Conservation (phyloP, 37 sponge, comb jelly and placozoan species). For the Beroe ovata region DNA sequence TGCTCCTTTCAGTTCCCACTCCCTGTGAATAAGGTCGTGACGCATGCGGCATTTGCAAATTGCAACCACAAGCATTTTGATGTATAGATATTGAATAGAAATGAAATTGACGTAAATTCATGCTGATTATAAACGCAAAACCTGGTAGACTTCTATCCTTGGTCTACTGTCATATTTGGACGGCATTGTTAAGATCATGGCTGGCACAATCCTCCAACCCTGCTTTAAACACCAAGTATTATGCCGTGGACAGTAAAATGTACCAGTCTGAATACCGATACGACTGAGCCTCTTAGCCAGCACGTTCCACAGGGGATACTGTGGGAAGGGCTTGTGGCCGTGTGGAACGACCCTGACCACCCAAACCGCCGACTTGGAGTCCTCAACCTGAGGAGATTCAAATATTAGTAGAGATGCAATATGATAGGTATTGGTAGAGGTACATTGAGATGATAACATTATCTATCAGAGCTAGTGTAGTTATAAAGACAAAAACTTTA, state of each 20-base stretch:
- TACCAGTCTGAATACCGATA: conserved; percentile 58
- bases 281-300: conserved; percentile 31
- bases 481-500: too few relatives aligned
- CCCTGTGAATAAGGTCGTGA: conserved; percentile 20
- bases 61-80: too few relatives aligned
- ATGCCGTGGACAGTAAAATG: conserved; percentile 64
- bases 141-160: conserved; percentile 62
- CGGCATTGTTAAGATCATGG: conserved; percentile 48
- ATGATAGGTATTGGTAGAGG: too few relatives aligned
- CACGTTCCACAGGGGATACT: conserved; percentile 65
- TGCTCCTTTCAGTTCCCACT: conserved; percentile 32
- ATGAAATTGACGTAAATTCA: too few relatives aligned
- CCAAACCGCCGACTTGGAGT: conserved; percentile 62
- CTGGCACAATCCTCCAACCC: conserved; percentile 56
- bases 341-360: conserved; percentile 50
- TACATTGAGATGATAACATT: too few relatives aligned
- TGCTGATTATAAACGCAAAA: too few relatives aligned
- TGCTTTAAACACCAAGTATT: conserved; percentile 54
- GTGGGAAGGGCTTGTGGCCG: conserved; percentile 64
- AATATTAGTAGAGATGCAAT: too few relatives aligned
- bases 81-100: too few relatives aligned
- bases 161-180: conserved; percentile 1
- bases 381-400: not conserved
- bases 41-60: too few relatives aligned
- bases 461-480: too few relatives aligned